Conservation (phyloP, 1,140 invertebrate species). For the Achatina immaculata region DNA sequence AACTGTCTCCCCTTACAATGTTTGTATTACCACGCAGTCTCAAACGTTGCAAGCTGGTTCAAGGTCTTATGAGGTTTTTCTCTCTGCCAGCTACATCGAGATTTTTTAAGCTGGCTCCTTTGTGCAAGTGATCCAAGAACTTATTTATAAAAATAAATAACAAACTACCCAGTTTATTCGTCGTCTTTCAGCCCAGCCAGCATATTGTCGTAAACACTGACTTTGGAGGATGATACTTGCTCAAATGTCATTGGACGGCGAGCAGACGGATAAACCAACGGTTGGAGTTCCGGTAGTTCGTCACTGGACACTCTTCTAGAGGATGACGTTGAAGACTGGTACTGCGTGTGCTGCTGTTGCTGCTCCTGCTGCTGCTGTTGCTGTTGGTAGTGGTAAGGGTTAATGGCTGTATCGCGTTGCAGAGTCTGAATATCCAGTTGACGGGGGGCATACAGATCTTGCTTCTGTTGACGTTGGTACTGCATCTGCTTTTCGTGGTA, state of each 20-base stretch:
- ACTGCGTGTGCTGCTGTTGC: conserved; percentile 39
- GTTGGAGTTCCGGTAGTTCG: conserved; percentile 54
- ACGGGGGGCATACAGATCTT: conserved; percentile 22
- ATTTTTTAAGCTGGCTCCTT: no score
- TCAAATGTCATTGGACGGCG: conserved; percentile 67
- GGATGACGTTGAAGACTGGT: conserved; percentile 31
- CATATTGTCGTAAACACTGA: conserved; percentile 67
- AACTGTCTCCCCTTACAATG: no score
- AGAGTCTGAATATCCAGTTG: conserved; percentile 12
- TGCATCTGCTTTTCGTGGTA: conserved; percentile 38
- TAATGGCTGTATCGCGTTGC: conserved; percentile 19
- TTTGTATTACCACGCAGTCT: no score
- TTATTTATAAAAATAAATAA: no score
- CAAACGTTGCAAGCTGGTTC: no score
- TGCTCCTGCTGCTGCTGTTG: conserved; percentile 43
- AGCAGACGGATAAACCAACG: conserved; percentile 61
- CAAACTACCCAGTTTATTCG: no score
- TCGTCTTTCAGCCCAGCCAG: conserved; percentile 28
- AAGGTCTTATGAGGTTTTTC: no score
- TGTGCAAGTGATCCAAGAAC: no score
- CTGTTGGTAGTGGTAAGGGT: conserved; percentile 19
- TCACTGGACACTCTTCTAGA: conserved; percentile 23
- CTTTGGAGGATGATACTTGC: conserved; percentile 63
- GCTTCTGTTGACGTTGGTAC: conserved; percentile 31
- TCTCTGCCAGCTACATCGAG: no score